Evolutionary conservation across 2,797 vertebrate genomes (phyloP).

Genomic region (Rhincodon typus): DNA sequence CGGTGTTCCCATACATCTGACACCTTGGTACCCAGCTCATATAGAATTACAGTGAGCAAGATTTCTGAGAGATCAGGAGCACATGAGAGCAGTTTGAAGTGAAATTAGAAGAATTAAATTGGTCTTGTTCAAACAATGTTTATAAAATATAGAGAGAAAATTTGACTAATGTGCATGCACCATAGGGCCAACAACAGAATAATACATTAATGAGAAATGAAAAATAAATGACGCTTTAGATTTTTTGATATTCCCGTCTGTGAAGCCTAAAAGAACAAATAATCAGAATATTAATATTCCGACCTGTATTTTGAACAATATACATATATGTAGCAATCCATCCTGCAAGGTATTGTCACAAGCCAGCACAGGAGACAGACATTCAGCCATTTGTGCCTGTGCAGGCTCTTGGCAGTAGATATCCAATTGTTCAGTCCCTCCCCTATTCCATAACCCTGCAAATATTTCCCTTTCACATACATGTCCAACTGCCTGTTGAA

Average conservation of each 20-base stretch:
- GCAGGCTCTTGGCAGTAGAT: background rate
- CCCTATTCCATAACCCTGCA: background rate
- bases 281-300: conserved; percentile 1
- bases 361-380: too few relatives aligned
- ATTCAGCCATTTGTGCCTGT: background rate
- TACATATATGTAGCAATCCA: background rate
- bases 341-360: background rate
- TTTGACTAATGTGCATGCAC: background rate
- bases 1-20: too few relatives aligned
- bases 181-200: too few relatives aligned
- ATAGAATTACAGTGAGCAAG: background rate
- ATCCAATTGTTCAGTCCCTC: background rate
- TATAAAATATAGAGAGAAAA: background rate
- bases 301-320: background rate
- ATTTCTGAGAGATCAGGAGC: background rate
- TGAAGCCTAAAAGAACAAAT: background rate
- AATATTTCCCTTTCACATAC: background rate
- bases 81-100: background rate
- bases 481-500: background rate
- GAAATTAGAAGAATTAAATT: background rate
- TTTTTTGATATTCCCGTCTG: too few relatives aligned
- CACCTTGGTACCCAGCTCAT: background rate
- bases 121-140: background rate
- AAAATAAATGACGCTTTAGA: background rate
- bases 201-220: background rate